Evolutionary conservation across 1,140 invertebrate species (phyloP).

Genomic region (Drosophila obscura): DNA sequence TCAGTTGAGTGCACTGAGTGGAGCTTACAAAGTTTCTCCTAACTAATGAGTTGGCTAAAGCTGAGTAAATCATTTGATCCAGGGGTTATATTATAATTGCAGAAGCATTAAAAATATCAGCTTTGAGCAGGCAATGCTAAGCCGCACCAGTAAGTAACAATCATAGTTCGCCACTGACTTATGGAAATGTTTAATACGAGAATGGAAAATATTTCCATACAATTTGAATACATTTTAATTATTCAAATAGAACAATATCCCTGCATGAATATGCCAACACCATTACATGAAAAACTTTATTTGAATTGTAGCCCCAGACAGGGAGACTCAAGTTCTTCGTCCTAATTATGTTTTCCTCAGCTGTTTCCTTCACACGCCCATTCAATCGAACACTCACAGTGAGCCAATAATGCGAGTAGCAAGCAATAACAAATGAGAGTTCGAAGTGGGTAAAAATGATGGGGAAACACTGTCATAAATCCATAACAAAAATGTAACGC

Average conservation of each 20-base stretch:
- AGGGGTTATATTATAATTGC: too few species aligned
- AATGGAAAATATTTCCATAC: too few species aligned
- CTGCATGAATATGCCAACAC: neutral
- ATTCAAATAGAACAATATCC: neutral
- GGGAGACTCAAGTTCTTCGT: neutral
- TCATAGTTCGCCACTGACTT: too few species aligned
- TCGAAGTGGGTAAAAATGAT: conserved; percentile 1
- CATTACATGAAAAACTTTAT: conserved; percentile 6
- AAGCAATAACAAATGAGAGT: conserved; percentile 37
- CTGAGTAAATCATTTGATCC: neutral
- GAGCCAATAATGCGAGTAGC: conserved; percentile 50
- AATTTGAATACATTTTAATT: too few species aligned
- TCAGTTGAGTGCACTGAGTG: conserved; percentile 27
- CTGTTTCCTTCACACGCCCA: conserved; percentile 52
- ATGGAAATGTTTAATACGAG: too few species aligned
- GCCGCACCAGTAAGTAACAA: too few species aligned
- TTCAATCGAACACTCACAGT: conserved; percentile 43
- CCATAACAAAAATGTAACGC: conserved; percentile 68
- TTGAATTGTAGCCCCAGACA: neutral
- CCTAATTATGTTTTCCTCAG: conserved; percentile 51
- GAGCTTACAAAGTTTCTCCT: conserved; percentile 3
- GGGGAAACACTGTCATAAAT: conserved; percentile 58
- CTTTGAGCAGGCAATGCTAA: too few species aligned
- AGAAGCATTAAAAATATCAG: too few species aligned
- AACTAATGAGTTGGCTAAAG: neutral